Evolutionary conservation across 2,797 vertebrate species (phyloP), one percentile per base, ranked within the genome.

Genomic region (Orientallactaga sibirica): DNA sequence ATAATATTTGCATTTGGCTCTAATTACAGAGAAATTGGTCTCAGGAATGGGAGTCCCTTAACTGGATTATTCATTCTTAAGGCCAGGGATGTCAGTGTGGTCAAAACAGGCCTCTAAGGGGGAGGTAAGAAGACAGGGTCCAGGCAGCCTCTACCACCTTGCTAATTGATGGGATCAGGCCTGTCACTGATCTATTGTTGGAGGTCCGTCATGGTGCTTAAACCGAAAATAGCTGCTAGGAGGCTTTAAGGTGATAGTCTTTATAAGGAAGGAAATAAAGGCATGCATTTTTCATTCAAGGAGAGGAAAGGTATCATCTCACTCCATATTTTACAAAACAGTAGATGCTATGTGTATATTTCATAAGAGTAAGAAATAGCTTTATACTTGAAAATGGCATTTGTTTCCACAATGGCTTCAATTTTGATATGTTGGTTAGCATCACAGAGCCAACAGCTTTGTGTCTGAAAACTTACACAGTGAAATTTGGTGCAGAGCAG

Each of bases 111-210:
- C 97, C 94, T 58, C 80, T 33, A 81, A 41, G 77, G 94, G 82
- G 86, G 83, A 96, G 94, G 85, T 85, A 80, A 84, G 74, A 87
- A 88, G 93, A 76, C 48, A 66, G 87, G 37, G 92, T 91, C 74
- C 33, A 96, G 90, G 79, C 94, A 95, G 84, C 71, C 95, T 97
- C 55, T 64, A 89, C 89, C 88, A 95, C 95, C 3, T 24, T 97
- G 91, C 93, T 97, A 96, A 95, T 96, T 95, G 97, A 96, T 94
- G 87, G 95, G 89, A 94, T 97, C 9, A 0, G 92, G 84, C 92
- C 94, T 97, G 97, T 98, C 96, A 95, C 20, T 90, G 96, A 89
- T 94, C 52, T 9, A 88, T 97, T 96, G 88, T 41, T 95, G 94
- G 80, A 71, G 43, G 77, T 0, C 10, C 78, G 11, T 88, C 83